Evolutionary conservation across 2,888 invertebrate species (phyloP).

Genomic region (Diaphora mendica): DNA sequence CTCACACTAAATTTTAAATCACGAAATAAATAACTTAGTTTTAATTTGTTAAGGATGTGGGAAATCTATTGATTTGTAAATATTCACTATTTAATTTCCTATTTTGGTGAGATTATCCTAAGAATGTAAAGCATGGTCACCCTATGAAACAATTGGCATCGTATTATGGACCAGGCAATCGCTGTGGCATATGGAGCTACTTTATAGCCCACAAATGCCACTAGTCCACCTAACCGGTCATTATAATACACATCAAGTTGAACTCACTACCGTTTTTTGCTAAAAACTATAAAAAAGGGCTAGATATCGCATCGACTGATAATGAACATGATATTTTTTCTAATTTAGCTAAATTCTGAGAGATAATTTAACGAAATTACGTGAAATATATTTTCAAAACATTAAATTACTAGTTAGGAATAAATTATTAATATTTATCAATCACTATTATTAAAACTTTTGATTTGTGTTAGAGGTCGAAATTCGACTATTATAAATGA

Average conservation of each 20-base stretch:
- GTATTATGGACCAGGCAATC: constrained; percentile 45
- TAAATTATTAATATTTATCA: neutral
- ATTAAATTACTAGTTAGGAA: neutral
- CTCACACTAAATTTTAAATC: too few species aligned
- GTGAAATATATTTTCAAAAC: neutral
- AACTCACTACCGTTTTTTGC: constrained; percentile 42
- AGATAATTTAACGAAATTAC: neutral
- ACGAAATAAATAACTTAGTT: too few species aligned
- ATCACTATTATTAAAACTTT: neutral
- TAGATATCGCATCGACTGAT: constrained; percentile 11
- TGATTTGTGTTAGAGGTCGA: neutral
- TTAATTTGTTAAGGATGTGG: too few species aligned
- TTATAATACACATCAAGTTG: constrained; percentile 39
- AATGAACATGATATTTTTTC: constrained; percentile 3
- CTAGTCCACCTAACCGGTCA: constrained; percentile 47
- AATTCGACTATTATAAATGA: too few species aligned
- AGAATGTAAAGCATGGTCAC: constrained; percentile 31
- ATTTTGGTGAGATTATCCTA: too few species aligned
- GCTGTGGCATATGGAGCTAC: constrained; percentile 66
- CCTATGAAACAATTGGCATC: constrained; percentile 46
- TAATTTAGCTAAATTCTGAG: neutral
- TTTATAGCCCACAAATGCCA: constrained; percentile 52
- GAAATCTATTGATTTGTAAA: too few species aligned
- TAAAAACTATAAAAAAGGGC: constrained; percentile 24
- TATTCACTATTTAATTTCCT: too few species aligned